Percentiles rank a stretch among this genome's conserved stretches.
Evolutionary conservation across 2,113 vertebrate species (phyloP).

Genomic region (Eretmochelys imbricata): DNA sequence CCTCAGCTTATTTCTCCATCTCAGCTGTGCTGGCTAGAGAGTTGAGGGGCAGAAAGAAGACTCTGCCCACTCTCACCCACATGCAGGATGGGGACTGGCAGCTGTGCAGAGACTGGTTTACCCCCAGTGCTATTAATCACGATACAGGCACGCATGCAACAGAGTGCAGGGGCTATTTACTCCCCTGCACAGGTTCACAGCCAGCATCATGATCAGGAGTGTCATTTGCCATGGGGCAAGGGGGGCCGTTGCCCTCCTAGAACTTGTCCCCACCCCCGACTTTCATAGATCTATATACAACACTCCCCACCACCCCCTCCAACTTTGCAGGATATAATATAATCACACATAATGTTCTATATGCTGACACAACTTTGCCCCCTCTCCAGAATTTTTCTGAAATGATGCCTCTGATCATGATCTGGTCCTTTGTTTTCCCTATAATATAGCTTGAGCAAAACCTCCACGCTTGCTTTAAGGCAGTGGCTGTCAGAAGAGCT

Average conservation of each 20-base stretch:
- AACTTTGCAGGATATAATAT: background rate
- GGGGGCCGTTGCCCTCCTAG: background rate
- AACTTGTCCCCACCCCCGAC: background rate
- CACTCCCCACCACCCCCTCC: background rate
- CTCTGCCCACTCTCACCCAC: background rate
- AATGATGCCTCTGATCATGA: rapidly evolving
- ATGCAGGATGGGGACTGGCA: background rate
- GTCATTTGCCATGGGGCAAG: background rate
- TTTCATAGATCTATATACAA: background rate
- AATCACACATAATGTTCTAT: background rate
- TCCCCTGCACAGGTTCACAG: background rate
- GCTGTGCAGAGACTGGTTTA: background rate
- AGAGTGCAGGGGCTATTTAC: background rate
- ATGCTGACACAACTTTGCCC: background rate
- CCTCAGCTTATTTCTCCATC: background rate
- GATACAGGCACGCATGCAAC: background rate
- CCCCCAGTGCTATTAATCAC: background rate
- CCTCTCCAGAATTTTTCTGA: background rate
- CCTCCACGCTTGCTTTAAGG: background rate
- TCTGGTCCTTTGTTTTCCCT: background rate
- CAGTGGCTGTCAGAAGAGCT: background rate
- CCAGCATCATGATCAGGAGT: background rate
- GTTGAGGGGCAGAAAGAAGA: background rate
- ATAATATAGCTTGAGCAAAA: background rate
- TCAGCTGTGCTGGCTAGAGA: background rate